These are phyloP conservation scores for Ammodramus savannarum DNA, from an alignment of 2,113 vertebrate species.

Conservation along the genomic window DNA sequence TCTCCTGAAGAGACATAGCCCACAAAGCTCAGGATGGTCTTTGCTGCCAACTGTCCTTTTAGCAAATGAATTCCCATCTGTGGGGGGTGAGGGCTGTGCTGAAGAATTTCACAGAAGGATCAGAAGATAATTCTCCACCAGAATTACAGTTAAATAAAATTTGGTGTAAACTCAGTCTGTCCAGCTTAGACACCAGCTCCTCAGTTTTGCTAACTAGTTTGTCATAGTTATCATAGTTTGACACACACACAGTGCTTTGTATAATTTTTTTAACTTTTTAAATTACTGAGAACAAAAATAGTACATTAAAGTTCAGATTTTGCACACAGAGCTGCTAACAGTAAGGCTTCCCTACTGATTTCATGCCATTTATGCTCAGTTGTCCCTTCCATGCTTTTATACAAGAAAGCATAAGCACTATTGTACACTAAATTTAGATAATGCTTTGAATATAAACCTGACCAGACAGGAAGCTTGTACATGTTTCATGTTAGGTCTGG, in stretches of 20 bases:
- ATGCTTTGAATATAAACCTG: background rate
- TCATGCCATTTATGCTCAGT: background rate
- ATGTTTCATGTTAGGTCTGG: background rate
- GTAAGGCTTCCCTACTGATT: background rate
- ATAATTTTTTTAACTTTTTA: background rate
- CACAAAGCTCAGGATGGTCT: background rate
- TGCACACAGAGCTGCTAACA: background rate
- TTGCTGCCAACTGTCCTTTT: slow-evolving; percentile 47
- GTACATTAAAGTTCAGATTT: background rate
- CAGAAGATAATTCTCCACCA: background rate
- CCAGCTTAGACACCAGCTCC: background rate
- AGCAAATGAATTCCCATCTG: slow-evolving; percentile 48
- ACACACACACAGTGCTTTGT: background rate
- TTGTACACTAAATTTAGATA: background rate
- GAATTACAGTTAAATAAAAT: slow-evolving; percentile 5
- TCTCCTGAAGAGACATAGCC: slow-evolving; percentile 40
- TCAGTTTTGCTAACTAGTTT: background rate
- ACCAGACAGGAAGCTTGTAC: background rate
- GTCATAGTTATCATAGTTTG: background rate
- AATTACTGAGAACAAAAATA: background rate
- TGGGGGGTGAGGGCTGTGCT: background rate
- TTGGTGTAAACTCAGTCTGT: background rate
- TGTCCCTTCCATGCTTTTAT: background rate
- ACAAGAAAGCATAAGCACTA: background rate
- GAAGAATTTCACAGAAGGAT: slow-evolving; percentile 39